Percentiles rank a stretch among this genome's conserved stretches.
phyloP scores from a whole-genome alignment of 2,113 vertebrate genomes.

The Cyanoliseus patagonus region DNA sequence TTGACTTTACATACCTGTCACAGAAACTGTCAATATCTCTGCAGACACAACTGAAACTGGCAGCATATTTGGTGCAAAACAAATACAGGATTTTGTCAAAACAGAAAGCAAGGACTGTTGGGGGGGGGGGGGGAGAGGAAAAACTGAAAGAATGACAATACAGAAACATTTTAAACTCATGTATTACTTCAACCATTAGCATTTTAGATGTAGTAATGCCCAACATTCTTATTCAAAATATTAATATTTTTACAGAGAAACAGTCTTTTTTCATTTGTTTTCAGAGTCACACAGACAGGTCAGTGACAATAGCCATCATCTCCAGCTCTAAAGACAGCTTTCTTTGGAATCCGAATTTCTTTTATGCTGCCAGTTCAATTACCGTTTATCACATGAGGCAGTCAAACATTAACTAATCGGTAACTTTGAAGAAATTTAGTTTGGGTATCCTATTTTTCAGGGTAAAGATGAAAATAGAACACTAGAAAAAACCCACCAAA shows the following conservation, averaged over 20 bases:
- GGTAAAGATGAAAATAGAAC: not conserved
- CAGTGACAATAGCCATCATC: too few relatives aligned
- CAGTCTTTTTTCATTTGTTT: not conserved
- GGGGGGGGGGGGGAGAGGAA: fast-evolving
- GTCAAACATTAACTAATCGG: fast-evolving
- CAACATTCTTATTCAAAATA: not conserved
- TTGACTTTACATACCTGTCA: not conserved
- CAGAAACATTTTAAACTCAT: not conserved
- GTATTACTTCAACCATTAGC: not conserved
- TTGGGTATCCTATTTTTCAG: not conserved
- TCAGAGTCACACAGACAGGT: not conserved
- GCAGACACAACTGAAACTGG: not conserved
- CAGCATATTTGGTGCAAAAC: not conserved
- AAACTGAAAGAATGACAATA: not conserved
- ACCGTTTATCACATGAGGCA: not conserved
- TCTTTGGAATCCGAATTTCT: not conserved
- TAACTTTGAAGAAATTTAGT: not conserved
- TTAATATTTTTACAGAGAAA: not conserved
- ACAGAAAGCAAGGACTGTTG: not conserved
- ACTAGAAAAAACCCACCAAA: not conserved
- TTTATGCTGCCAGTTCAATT: not conserved
- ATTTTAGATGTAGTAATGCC: not conserved
- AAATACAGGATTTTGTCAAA: not conserved
- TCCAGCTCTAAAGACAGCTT: not conserved
- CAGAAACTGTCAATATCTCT: not conserved